Base-by-base conservation (phyloP, 2,797 vertebrate genomes). In the Sciurus vulgaris region DNA sequence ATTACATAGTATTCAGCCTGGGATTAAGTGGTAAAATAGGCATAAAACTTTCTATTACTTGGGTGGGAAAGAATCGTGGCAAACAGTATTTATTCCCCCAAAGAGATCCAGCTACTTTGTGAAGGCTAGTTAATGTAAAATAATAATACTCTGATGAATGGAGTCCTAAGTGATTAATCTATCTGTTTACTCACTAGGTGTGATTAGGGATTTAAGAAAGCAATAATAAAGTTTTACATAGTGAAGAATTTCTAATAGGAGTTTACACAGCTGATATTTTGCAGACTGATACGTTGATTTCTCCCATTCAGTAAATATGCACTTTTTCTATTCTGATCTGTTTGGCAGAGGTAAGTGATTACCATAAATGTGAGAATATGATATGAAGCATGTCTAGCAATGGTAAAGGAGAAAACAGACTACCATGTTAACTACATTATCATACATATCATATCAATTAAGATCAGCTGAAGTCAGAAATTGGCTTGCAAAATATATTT, bases 71-170 rank as follows among this genome's bases (percentile, higher is more conserved):
- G 41, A 93, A 20, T 83, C 92, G 89, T 83, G 2, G 20, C 77
- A 89, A 92, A 72, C 49, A 95, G 3, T 47, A 86, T 83, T 84
- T 96, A 89, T 88, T 93, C 91, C 65, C 33, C 77, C 30, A 73
- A 90, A 84, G 77, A 78, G 90, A 88, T 92, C 13, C 59, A 76
- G 24, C 65, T 95, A 81, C 54, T 72, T 93, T n/a, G 24, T 95
- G 76, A 96, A 91, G 28, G 22, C 24, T 92, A 54, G 35, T 78
- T 94, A 35, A 79, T 81, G 13, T 56, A 82, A 90, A 94, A 91
- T 95, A 93, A 93, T 76, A 93, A 77, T 89, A 24, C 67, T 95
- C 51, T 95, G 76, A 83, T 89, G 26, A 94, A 89, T 69, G 81
- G 61, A 93, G 5, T 49, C 38, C 41, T 95, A 93, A 93, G 56